Conservation (phyloP, 2,888 invertebrate genomes). For the Drosophila nr. fundita region DNA sequence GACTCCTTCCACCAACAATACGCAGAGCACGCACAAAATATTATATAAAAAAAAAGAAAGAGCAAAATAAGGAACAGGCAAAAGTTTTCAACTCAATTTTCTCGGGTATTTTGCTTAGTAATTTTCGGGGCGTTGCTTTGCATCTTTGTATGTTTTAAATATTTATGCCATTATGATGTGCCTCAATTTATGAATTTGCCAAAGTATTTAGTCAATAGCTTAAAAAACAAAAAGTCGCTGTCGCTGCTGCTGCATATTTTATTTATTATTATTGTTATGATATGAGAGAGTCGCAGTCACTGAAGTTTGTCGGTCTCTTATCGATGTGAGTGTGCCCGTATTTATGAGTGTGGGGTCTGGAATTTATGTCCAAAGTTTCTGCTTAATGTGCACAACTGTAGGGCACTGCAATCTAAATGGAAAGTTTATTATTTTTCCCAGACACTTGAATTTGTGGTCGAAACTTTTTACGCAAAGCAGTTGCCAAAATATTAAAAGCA, state of each 20-base stretch:
- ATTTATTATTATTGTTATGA: conserved; percentile 63
- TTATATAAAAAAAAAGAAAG: neutral
- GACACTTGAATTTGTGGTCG: conserved; percentile 39
- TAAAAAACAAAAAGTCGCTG: conserved; percentile 45
- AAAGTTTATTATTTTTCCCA: conserved; percentile 30
- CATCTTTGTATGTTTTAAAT: conserved; percentile 62
- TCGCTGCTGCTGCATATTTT: conserved; percentile 62
- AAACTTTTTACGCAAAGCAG: conserved; percentile 18
- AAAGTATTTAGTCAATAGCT: conserved; percentile 80
- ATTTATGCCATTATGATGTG: conserved; percentile 71
- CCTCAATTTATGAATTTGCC: conserved; percentile 77
- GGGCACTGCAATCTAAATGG: conserved; percentile 57
- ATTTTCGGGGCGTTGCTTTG: conserved; percentile 36
- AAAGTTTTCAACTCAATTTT: conserved; percentile 73
- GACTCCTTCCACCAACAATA: conserved; percentile 15
- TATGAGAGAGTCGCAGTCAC: conserved; percentile 22
- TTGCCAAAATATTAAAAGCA: conserved; percentile 21
- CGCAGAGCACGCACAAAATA: conserved; percentile 25
- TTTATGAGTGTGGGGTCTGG: conserved; percentile 57
- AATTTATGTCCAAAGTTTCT: conserved; percentile 72
- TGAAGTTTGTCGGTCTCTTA: conserved; percentile 41
- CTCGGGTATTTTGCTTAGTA: conserved; percentile 51
- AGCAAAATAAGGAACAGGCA: conserved; percentile 9
- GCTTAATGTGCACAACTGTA: conserved; percentile 66
- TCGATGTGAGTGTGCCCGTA: conserved; percentile 59